Conservation (phyloP, 2,113 vertebrate genomes). For the Tragelaphus strepsiceros region DNA sequence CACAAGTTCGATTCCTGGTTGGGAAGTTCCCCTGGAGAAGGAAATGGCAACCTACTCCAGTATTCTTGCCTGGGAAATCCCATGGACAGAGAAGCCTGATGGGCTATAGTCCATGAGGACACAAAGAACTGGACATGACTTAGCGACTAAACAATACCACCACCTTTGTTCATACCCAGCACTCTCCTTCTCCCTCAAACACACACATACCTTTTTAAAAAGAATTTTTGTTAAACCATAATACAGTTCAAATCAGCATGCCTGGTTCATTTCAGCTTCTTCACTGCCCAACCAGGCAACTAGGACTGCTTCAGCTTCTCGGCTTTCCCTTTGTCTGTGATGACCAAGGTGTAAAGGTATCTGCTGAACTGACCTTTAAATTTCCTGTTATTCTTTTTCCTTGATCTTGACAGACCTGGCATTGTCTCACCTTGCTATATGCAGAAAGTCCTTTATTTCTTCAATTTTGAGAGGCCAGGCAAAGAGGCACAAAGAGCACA, state of each 20-base stretch:
- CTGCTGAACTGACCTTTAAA: too few species aligned
- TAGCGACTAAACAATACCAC: neutral
- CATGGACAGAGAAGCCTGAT: neutral
- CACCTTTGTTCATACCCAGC: neutral
- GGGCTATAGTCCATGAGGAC: neutral
- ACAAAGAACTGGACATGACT: neutral
- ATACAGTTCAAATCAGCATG: neutral
- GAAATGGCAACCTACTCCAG: neutral
- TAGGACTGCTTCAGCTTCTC: neutral
- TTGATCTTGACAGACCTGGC: neutral
- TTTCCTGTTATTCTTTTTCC: too few species aligned
- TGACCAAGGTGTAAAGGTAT: neutral
- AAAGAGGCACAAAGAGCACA: neutral
- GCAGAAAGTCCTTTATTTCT: neutral
- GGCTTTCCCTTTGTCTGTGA: neutral
- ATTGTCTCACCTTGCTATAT: neutral
- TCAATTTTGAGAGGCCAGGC: neutral
- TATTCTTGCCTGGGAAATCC: neutral
- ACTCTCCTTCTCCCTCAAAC: neutral
- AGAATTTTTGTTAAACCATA: neutral
- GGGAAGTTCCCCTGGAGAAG: neutral
- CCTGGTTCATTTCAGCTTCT: neutral
- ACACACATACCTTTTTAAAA: neutral
- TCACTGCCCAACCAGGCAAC: neutral
- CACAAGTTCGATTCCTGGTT: neutral